Percentiles rank a stretch among this genome's conserved stretches.
These are phyloP conservation scores for Sandelia bainsii DNA, from an alignment of 2,797 vertebrate species.

Conservation along the genomic window DNA sequence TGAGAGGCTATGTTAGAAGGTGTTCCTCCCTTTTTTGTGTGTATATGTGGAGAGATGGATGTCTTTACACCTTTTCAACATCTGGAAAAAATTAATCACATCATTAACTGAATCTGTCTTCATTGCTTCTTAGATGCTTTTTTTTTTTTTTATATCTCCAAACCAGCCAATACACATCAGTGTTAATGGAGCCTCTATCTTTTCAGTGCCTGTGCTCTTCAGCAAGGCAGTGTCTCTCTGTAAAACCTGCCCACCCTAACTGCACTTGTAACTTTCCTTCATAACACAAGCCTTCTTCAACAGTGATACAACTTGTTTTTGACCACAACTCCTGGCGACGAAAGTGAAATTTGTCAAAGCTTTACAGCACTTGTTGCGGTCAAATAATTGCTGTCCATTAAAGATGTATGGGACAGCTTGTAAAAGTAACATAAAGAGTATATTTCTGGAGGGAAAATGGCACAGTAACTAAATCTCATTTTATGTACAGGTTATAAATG, in stretches of 20 bases:
- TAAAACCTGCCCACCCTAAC: not conserved
- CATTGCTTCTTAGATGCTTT: too few relatives aligned
- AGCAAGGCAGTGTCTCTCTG: not conserved
- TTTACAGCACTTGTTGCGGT: conserved; percentile 9
- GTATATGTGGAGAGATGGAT: not conserved
- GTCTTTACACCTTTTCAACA: not conserved
- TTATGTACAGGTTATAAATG: conserved; percentile 19
- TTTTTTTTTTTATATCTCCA: too few relatives aligned
- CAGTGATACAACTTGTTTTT: conserved; percentile 11
- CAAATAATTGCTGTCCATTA: conserved; percentile 12
- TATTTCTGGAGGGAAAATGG: conserved; percentile 5
- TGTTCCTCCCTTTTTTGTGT: too few relatives aligned
- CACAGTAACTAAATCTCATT: conserved; percentile 9
- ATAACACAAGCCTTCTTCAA: not conserved
- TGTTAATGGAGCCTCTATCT: too few relatives aligned
- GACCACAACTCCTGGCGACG: not conserved
- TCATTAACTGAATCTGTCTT: too few relatives aligned
- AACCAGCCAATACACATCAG: too few relatives aligned
- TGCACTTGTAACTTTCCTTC: not conserved
- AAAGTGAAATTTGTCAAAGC: not conserved
- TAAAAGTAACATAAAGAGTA: conserved; percentile 31
- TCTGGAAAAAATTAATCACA: too few relatives aligned
- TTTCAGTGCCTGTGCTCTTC: not conserved
- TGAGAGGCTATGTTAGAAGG: too few relatives aligned
- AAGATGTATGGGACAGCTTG: conserved; percentile 19